Evolutionary conservation across 1,140 invertebrate genomes (phyloP), one percentile per base, ranked within the genome.

Genomic region (Achatina immaculata): DNA sequence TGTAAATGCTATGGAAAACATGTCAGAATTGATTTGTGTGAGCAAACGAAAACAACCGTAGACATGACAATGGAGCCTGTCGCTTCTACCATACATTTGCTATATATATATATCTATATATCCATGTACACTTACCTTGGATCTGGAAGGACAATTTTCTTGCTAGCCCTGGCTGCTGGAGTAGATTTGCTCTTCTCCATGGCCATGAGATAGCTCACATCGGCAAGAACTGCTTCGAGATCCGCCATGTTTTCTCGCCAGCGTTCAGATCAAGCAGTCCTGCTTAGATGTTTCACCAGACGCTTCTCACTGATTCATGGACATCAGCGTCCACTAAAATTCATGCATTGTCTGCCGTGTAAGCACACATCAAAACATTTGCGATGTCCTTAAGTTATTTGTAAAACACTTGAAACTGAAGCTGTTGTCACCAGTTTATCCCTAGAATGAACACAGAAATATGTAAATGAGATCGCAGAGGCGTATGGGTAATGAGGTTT

Each of bases 121-220:
- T n/a, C n/a, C n/a, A n/a, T n/a, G 38, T 21, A 36, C 4, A 80
- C 81, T 66, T 94, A 99, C 98, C 98, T 99, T 89, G 98, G 97
- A 93, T 99, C 99, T 79, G 98, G 98, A 89, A 99, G 94, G 85
- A 98, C 93, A 85, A 99, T 99, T 93, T 99, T 99, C 93, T 99
- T 99, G 93, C 97, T 99, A 85, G 98, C 98, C 92, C 98, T 94
- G 83, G 98, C 98, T 79, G 98, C 98, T 92, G 98, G 98, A 92
- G 98, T 99, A 90, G 97, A 98, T 93, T 99, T 99, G 90, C 96
- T 98, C 93, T 99, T 99, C 93, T 99, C 99, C 98, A 99, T 99
- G 88, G 99, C 99, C 98, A 99, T 99, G 88, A 99, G 94, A 93
- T 99, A 99, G 95, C 97, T 99, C 92, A 99, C 99, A 94, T 99